Percentiles rank a stretch among this genome's conserved stretches.
Conservation (phyloP, 2,888 invertebrate genomes). For the Andrena haemorrhoa region DNA sequence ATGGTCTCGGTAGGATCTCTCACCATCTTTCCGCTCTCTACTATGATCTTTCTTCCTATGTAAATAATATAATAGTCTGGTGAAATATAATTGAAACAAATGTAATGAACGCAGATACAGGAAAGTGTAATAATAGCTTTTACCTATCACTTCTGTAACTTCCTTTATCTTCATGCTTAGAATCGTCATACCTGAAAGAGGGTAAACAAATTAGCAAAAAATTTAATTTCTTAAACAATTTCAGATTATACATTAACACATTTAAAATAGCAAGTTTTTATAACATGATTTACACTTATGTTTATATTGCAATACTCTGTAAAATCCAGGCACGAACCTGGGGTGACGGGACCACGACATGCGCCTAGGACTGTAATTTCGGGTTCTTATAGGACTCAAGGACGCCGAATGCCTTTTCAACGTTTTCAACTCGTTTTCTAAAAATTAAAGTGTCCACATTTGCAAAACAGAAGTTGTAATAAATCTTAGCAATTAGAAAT, state of each 20-base stretch:
- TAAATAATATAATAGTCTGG: neutral
- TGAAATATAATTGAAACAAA: too few species aligned
- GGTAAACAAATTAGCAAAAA: neutral
- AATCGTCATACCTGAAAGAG: constrained; percentile 44
- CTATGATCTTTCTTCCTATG: too few species aligned
- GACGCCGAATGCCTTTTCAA: constrained; percentile 30
- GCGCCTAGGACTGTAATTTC: constrained; percentile 37
- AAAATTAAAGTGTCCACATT: constrained; percentile 24
- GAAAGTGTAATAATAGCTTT: too few species aligned
- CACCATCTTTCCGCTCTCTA: too few species aligned
- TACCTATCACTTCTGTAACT: constrained; percentile 26
- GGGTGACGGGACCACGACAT: constrained; percentile 21
- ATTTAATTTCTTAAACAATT: too few species aligned
- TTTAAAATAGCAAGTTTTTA: neutral
- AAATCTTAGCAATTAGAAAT: neutral
- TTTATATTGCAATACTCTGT: constrained; percentile 37
- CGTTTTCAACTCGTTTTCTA: constrained; percentile 31
- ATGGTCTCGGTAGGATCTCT: too few species aligned
- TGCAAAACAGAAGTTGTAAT: neutral
- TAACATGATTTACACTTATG: constrained; percentile 5
- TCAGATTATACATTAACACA: neutral
- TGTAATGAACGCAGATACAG: too few species aligned
- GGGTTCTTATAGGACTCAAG: constrained; percentile 28
- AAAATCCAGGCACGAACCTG: constrained; percentile 54
- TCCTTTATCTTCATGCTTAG: neutral